Conservation (phyloP, 2,797 vertebrate genomes). For the Pseudopleuronectes americanus region DNA sequence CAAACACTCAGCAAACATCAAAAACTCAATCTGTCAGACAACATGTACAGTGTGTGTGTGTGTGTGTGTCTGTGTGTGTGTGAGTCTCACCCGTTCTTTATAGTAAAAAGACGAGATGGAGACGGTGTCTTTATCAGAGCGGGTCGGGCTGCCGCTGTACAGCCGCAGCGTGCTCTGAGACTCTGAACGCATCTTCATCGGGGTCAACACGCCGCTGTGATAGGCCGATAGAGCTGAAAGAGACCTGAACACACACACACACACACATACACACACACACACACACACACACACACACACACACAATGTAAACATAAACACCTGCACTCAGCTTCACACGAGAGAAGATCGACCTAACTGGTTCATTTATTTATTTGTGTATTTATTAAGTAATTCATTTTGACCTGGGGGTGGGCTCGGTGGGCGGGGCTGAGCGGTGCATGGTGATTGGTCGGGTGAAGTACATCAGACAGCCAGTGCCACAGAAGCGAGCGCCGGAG, state of each 20-base stretch:
- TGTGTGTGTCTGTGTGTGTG: conserved; percentile 9
- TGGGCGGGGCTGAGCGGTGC: conserved; percentile 91
- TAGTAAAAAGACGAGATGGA: conserved; percentile 99
- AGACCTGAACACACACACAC: conserved; percentile 81
- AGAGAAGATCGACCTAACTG: background rate
- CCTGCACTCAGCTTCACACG: background rate
- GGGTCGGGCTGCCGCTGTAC: conserved; percentile 95
- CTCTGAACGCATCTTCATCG: conserved; percentile 98
- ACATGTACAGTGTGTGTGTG: no score
- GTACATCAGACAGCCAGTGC: conserved; percentile 94
- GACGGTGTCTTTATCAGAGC: conserved; percentile 95
- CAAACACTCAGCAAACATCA: background rate
- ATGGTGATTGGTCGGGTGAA: conserved; percentile 96
- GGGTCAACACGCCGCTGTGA: conserved; percentile 93
- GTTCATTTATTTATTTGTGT: background rate
- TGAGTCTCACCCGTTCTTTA: conserved; percentile 91
- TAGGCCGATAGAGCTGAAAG: conserved; percentile 95
- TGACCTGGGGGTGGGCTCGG: conserved; percentile 95
- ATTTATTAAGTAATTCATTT: background rate
- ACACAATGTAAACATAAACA: background rate
- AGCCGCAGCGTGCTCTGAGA: conserved; percentile 90
- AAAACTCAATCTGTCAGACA: no score
- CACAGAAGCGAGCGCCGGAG: conserved; percentile 96
- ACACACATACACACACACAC: background rate
- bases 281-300: no score